Percentiles rank a stretch among this genome's conserved stretches.
phyloP scores from a whole-genome alignment of 2,888 invertebrate species.

The Cheiracanthium punctorium region DNA sequence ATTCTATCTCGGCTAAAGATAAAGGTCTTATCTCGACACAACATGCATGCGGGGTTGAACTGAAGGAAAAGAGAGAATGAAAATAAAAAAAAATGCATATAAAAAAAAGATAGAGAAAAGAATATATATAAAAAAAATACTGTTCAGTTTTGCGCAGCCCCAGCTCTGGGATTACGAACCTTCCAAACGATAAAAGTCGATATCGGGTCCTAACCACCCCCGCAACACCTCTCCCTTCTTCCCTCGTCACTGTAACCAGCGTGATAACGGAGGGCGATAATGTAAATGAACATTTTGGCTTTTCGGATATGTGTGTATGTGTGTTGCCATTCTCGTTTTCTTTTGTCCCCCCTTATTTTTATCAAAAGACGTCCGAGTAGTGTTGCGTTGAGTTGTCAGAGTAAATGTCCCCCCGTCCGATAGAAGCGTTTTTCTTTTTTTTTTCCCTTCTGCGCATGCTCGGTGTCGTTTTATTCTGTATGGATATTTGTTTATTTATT shows the following conservation, averaged over 20 bases:
- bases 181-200: conserved; percentile 64
- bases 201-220: conserved; percentile 37
- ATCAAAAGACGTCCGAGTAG: conserved; percentile 50
- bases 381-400: conserved; percentile 44
- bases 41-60: conserved; percentile 45
- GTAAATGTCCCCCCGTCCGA: conserved; percentile 12
- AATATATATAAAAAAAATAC: conserved; percentile 10
- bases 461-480: neutral
- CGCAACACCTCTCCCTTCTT: neutral
- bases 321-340: conserved; percentile 12
- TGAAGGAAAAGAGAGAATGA: conserved; percentile 28
- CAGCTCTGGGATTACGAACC: conserved; percentile 63
- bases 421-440: neutral
- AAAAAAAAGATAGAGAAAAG: conserved; percentile 24
- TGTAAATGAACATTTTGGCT: conserved; percentile 69
- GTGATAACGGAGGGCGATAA: conserved; percentile 60
- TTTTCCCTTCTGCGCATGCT: neutral
- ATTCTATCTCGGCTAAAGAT: conserved; percentile 60
- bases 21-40: conserved; percentile 58
- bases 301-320: conserved; percentile 20
- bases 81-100: conserved; percentile 31
- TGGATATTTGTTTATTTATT: neutral
- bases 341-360: conserved; percentile 21
- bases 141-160: conserved; percentile 57
- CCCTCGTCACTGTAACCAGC: conserved; percentile 48